phyloP scores from a whole-genome alignment of 1,140 invertebrate genomes.

The Drosophila nasuta region DNA sequence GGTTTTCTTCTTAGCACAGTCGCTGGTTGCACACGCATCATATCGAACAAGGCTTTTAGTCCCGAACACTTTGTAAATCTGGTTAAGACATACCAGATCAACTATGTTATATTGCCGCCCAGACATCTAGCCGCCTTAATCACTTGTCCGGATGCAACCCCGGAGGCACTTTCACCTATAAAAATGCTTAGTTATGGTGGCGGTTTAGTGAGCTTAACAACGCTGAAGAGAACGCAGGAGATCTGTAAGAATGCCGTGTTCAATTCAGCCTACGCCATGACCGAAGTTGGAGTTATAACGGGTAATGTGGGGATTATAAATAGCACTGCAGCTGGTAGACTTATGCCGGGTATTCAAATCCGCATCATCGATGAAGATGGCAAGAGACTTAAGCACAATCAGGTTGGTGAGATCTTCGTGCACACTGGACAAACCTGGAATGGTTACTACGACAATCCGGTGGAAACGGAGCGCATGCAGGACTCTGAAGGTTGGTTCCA shows the following conservation, averaged over 20 bases:
- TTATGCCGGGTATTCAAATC: slow-evolving; percentile 50
- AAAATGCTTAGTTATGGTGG: slow-evolving; percentile 61
- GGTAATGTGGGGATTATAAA: slow-evolving; percentile 59
- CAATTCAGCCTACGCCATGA: slow-evolving; percentile 66
- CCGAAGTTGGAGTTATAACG: slow-evolving; percentile 64
- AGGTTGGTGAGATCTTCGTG: slow-evolving; percentile 84
- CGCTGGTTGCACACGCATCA: slow-evolving; percentile 65
- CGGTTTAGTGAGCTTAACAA: slow-evolving; percentile 41
- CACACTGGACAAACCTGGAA: slow-evolving; percentile 76
- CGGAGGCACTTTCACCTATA: slow-evolving; percentile 55
- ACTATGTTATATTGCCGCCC: slow-evolving; percentile 55
- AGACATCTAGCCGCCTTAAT: slow-evolving; percentile 54
- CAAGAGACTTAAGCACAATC: slow-evolving; percentile 62
- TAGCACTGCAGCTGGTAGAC: slow-evolving; percentile 58
- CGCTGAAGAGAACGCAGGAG: slow-evolving; percentile 54
- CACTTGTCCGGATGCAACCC: slow-evolving; percentile 48
- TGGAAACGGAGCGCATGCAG: slow-evolving; percentile 87
- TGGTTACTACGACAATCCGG: slow-evolving; percentile 86
- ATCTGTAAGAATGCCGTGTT: slow-evolving; percentile 58
- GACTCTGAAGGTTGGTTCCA: slow-evolving; percentile 90
- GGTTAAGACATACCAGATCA: slow-evolving; percentile 77
- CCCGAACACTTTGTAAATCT: slow-evolving; percentile 63
- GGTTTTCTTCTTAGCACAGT: slow-evolving; percentile 57
- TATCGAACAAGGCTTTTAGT: slow-evolving; percentile 58
- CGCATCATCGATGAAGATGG: slow-evolving; percentile 76